Evolutionary conservation across 2,797 vertebrate species (phyloP), one percentile per base, ranked within the genome.

Genomic region (Scolopax bukidnonensis): DNA sequence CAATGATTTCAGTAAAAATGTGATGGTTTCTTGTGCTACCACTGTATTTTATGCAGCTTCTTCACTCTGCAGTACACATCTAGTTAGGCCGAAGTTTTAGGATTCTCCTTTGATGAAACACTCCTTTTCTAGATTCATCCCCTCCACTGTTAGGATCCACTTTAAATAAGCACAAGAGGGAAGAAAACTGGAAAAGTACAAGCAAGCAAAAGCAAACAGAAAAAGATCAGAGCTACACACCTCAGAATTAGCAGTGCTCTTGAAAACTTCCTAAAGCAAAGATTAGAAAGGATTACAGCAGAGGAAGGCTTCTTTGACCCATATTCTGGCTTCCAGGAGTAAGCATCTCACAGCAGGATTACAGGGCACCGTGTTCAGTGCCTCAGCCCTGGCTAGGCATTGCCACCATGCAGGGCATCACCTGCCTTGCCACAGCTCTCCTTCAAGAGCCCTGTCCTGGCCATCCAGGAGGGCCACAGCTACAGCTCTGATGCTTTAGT

Each of bases 211-310:
- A 88, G 33, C 45, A 70, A 94, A 76, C 12, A 63, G 38, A 73
- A 90, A 75, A 63, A 79, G 11, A 10, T 64, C 67, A 75, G 12
- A 88, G 57, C 83, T 36, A 53, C 7, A 1, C 61, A 73, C 57
- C n/a, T 41, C 33, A 45, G 81, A 73, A 54, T 67, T 63, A 82
- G 36, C 63, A 54, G 50, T 5, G 19, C 16, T 87, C 63, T 67
- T 28, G 1, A 63, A 93, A 92, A 94, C 59, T 84, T 91, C 54
- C 74, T 89, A 90, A 89, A 90, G 86, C 47, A 56, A 85, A 90
- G 56, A 93, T 80, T n/a, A 90, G 28, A 87, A 70, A 78, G 68
- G 63, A 77, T 84, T 85, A 90, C 0, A 0, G 81, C 28, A 89
- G 24, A 85, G 36, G 71, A 85, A 74, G 57, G 50, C 76, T 91